Base-by-base conservation (phyloP, 2,888 invertebrate genomes). In the Pristionchus fissidentatus region DNA sequence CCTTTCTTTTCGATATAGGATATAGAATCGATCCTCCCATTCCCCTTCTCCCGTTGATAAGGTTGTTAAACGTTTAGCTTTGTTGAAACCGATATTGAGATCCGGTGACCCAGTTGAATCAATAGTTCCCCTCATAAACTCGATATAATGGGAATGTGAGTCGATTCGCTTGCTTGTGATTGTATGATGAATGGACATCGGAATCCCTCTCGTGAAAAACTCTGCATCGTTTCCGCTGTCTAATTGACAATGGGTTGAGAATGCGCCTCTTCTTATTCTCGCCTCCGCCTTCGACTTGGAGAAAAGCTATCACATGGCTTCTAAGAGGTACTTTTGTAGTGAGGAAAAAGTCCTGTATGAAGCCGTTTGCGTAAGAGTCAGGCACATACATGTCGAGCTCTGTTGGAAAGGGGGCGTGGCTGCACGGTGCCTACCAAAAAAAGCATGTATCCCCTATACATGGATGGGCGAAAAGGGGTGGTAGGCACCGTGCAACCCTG, bases 181-280 rank as follows among this genome's bases (percentile, higher is more conserved):
- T 35, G 60, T 5, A 60, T 60, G 60, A 66, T 3, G 38, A 66
- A 66, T 66, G 66, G 38, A 66, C 38, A 66, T 38, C 38, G 19
- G 4, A 35, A 38, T 10, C 29, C 38, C 35, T 38, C 15, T 35
- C 29, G n/a, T n/a, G n/a, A n/a, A n/a, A n/a, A n/a, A n/a, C n/a
- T n/a, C n/a, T n/a, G n/a, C 8, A 35, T 66, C 38, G 38, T 32
- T 62, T 32, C 35, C 62, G 10, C 22, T 38, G 38, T 29, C 38
- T 66, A 66, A 66, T 66, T 66, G 66, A 29, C 66, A 66, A 38
- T 66, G 66, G 66, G 22, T 73, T 43, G 5, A 73, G 73, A 73
- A 73, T 73, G 73, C 26, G 73, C 15, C 35, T n/a, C 77, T 78
- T 55, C 22, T 78, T 19, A 10, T 78, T 41, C 35, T 78, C 32